Percentiles rank a stretch among this genome's conserved stretches.
Evolutionary conservation across 2,888 invertebrate species (phyloP).

Genomic region (Habroteleia sp.): DNA sequence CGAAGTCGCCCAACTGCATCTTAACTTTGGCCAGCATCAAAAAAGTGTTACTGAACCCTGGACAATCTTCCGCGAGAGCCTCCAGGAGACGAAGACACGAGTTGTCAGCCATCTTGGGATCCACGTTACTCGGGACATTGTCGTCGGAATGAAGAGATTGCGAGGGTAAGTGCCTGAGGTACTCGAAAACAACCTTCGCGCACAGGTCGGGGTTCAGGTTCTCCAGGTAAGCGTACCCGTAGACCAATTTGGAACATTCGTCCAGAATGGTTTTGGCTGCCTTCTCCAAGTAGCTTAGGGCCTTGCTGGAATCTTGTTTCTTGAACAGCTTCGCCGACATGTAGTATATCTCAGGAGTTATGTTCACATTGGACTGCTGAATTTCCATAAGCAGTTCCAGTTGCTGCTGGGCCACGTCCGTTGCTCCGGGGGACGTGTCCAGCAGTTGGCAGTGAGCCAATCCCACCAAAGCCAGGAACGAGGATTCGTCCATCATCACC

Average conservation of each 20-base stretch:
- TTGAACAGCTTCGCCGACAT: constrained; percentile 85
- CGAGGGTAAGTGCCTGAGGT: constrained; percentile 88
- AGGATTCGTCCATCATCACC: constrained; percentile 91
- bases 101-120: constrained; percentile 71
- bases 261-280: constrained; percentile 84
- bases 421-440: constrained; percentile 84
- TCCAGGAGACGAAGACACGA: constrained; percentile 87
- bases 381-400: constrained; percentile 92
- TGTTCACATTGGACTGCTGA: constrained; percentile 82
- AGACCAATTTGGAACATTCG: constrained; percentile 83
- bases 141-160: constrained; percentile 71
- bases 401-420: constrained; percentile 91
- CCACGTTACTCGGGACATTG: neutral
- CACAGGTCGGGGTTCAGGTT: constrained; percentile 93
- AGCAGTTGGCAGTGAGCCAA: constrained; percentile 91
- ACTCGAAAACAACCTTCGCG: constrained; percentile 88
- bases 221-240: constrained; percentile 88
- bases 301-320: constrained; percentile 82
- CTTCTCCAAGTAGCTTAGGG: constrained; percentile 84
- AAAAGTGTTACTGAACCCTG: constrained; percentile 87
- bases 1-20: constrained; percentile 89
- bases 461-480: constrained; percentile 89
- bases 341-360: constrained; percentile 86
- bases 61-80: constrained; percentile 89
- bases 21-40: constrained; percentile 90